phyloP scores from a whole-genome alignment of 2,797 vertebrate species.

The Rhyacichthys aspro region DNA sequence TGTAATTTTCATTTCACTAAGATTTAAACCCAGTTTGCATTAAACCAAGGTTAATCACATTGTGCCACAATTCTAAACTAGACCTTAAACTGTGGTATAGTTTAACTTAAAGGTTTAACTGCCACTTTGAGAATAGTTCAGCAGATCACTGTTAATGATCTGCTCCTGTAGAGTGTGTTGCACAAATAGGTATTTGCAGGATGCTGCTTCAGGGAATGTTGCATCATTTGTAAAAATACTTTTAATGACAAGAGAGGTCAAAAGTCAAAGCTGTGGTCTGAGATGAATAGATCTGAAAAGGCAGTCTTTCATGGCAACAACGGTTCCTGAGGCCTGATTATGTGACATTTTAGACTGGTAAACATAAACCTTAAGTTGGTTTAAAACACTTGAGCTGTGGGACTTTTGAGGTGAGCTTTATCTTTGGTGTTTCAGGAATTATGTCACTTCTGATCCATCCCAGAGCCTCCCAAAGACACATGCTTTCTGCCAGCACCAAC shows the following conservation, averaged over 20 bases:
- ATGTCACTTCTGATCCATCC: conserved; percentile 16
- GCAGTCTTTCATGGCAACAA: background rate
- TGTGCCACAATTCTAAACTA: too few relatives aligned
- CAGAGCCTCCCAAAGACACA: conserved; percentile 20
- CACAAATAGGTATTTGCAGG: too few relatives aligned
- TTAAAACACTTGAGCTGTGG: background rate
- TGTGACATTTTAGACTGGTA: background rate
- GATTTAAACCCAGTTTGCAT: too few relatives aligned
- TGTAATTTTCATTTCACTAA: too few relatives aligned
- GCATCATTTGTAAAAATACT: background rate
- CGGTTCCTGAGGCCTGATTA: background rate
- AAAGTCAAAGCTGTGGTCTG: background rate
- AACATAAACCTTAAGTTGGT: too few relatives aligned
- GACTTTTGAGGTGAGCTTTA: background rate
- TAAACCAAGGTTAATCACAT: too few relatives aligned
- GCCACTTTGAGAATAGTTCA: too few relatives aligned
- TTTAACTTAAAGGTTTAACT: too few relatives aligned
- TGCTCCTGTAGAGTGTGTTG: too few relatives aligned
- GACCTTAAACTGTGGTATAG: too few relatives aligned
- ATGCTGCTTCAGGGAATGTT: too few relatives aligned
- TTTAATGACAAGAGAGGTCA: background rate
- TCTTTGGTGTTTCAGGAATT: conserved; percentile 20
- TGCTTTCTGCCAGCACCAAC: conserved; percentile 3
- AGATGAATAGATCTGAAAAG: background rate
- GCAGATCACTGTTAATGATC: too few relatives aligned